Evolutionary conservation across 1,140 invertebrate genomes (phyloP), one percentile per base, ranked within the genome.

Genomic region (Daktulosphaira vitifoliae): DNA sequence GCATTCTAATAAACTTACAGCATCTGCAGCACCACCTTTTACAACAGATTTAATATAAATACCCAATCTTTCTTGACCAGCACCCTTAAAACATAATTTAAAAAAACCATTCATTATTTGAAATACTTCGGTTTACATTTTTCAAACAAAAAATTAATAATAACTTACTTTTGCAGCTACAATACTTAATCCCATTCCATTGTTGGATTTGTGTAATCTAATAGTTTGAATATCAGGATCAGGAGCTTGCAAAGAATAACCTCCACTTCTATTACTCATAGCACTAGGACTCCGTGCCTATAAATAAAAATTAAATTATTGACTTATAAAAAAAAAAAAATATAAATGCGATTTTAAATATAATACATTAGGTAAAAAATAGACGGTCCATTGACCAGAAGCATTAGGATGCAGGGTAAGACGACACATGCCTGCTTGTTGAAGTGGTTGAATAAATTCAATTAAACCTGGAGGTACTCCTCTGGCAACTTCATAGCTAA

Each of bases 41-140:
- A 98, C 94, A 20, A 98, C 94, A 65, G 92, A 95, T 78, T 98
- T 98, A 65, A 98, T 95, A 75, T 98, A 98, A 73, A 98, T 98
- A 37, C 95, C 95, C 46, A 95, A 78, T 70, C 90, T 85, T 71
- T 88, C 86, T 73, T 93, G 90, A n/a, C 87, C 87, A 44, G 88
- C 85, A 29, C 94, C 90, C 88, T 91, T 72, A 23, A 78, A 75
- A 68, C 70, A 73, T 73, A 68, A 69, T 66, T 66, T 68, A 66
- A 3, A 46, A 33, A 49, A 56, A 56, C 48, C 2, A 6, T 13
- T n/a, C n/a, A n/a, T n/a, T n/a, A n/a, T n/a, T n/a, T n/a, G n/a
- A n/a, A n/a, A n/a, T n/a, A n/a, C n/a, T n/a, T n/a, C n/a, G n/a
- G n/a, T n/a, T n/a, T n/a, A n/a, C n/a, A n/a, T n/a, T n/a, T n/a